Base-by-base conservation (phyloP, 2,113 vertebrate species). In the Perognathus longimembris region DNA sequence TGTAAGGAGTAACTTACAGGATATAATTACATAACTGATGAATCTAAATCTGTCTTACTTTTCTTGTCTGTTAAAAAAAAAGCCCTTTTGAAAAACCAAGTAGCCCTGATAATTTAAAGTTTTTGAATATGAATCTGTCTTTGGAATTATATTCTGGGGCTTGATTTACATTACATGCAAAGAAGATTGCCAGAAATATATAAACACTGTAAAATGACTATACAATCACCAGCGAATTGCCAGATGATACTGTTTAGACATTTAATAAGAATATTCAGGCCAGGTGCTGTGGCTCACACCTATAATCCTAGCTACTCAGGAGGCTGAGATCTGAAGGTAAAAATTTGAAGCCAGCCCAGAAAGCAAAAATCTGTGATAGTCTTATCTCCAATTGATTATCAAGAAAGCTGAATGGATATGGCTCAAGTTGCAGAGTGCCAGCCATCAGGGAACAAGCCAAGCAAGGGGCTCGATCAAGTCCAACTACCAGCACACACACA, bases 111-210 rank as follows among this genome's bases (percentile, higher is more conserved):
- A 88, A 85, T 88, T 6, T 14, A 90, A 85, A 73, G 42, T 15
- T 73, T 76, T 91, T 87, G 28, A 40, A 34, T 92, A 79, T 42
- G 73, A 67, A 42, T 66, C 87, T 85, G 45, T 59, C 59, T 92
- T 75, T 92, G 88, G 66, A 85, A 71, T 75, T 88, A 64, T 59
- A 85, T 63, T 36, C 9, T 94, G 74, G 74, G 78, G 61, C 21
- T 96, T 95, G 85, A 89, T 86, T 82, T 90, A 79, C 73, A 30
- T 88, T 84, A 64, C 54, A 42, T 69, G 84, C 17, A 3, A 20
- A 54, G 50, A 17, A 88, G 22, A 82, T 64, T 50, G 32, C 88
- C 80, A 69, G 45, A 91, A 90, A 67, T 93, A 69, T 36, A 21
- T 90, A 78, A 42, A 94, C 28, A 32, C 8, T 42, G 63, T 90